These are phyloP conservation scores for Sarcophaga caerulescens DNA, from an alignment of 2,888 invertebrate genomes.

Conservation along the genomic window DNA sequence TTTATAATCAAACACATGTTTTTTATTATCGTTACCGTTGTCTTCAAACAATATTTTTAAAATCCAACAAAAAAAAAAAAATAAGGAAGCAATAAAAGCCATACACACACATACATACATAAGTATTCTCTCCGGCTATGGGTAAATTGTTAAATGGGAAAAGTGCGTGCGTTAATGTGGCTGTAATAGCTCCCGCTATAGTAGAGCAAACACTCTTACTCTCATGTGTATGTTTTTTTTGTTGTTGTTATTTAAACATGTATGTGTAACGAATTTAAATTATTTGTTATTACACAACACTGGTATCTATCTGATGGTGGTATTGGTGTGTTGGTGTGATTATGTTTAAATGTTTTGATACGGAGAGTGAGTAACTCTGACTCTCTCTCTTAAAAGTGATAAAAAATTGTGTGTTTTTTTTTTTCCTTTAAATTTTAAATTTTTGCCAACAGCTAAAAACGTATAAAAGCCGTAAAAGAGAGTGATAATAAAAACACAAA, in stretches of 20 bases:
- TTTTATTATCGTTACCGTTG: conserved; percentile 4
- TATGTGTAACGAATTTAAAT: conserved; percentile 47
- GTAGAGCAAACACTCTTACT: neutral
- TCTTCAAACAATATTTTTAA: no score
- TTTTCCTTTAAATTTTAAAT: no score
- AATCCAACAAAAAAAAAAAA: neutral
- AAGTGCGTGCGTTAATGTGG: conserved; percentile 56
- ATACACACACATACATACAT: neutral
- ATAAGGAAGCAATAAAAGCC: neutral
- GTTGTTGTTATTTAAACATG: neutral
- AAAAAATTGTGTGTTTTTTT: no score
- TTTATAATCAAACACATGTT: conserved; percentile 9
- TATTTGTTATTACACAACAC: neutral
- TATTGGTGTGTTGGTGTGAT: no score
- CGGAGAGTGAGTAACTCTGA: no score
- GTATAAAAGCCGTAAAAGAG: no score
- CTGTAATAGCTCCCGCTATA: conserved; percentile 41
- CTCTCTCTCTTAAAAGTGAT: no score
- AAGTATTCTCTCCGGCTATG: neutral
- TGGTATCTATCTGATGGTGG: no score
- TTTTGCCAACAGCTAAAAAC: no score
- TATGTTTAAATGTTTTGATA: no score
- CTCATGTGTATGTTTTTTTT: conserved; percentile 15
- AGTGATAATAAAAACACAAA: no score
- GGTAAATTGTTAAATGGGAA: conserved; percentile 35